These are phyloP conservation scores for Neodiprion lecontei DNA, from an alignment of 1,140 invertebrate genomes.

Conservation along the genomic window DNA sequence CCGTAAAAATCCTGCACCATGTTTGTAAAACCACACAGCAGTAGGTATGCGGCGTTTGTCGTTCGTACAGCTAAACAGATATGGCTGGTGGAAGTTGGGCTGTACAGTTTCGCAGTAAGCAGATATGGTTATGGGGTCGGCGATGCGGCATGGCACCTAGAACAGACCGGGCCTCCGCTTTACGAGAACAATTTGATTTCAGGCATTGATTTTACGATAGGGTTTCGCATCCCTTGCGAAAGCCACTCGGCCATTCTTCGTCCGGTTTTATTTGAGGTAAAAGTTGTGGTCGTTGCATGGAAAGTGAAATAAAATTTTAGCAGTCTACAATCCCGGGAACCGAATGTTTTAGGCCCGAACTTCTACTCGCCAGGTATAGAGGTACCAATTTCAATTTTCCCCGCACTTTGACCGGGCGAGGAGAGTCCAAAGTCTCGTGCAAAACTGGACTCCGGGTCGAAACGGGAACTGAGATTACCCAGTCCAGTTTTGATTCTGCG, in stretches of 20 bases:
- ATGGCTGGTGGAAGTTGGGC: not conserved
- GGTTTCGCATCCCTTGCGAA: conserved; percentile 28
- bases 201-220: conserved; percentile 44
- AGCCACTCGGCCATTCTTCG: not conserved
- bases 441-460: not conserved
- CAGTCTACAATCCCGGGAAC: conserved; percentile 23
- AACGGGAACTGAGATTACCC: not conserved
- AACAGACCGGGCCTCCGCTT: conserved; percentile 23
- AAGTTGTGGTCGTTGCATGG: conserved; percentile 39
- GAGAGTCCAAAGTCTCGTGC: not conserved
- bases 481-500: not conserved
- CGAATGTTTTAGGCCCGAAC: not conserved
- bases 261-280: conserved; percentile 34
- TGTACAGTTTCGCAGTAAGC: not conserved
- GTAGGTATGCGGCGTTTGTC: not conserved
- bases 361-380: no score
- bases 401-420: not conserved
- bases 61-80: not conserved
- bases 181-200: conserved; percentile 41
- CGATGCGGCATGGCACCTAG: not conserved
- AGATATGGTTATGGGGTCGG: not conserved
- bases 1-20: conserved; percentile 29
- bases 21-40: conserved; percentile 41
- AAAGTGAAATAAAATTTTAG: conserved; percentile 39
- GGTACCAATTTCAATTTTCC: no score